A percentile compares a stretch with the other conserved stretches of the same genome.
phyloP scores from a whole-genome alignment of 2,113 vertebrate genomes.

The Channa maculata region DNA sequence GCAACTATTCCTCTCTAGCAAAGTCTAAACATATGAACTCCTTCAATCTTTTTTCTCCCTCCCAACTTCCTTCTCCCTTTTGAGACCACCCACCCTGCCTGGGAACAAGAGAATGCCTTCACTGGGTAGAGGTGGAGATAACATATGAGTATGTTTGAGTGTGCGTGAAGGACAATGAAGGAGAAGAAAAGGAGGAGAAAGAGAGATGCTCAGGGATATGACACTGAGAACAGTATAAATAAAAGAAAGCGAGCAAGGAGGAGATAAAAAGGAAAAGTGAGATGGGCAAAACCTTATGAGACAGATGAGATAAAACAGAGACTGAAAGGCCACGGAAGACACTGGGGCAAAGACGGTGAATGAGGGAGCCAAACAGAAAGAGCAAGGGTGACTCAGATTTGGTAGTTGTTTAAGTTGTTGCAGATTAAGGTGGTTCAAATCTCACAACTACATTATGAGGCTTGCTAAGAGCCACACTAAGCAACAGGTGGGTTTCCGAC shows the following conservation, averaged over 20 bases:
- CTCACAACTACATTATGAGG: not conserved
- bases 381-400: not conserved
- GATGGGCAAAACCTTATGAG: constrained; percentile 10
- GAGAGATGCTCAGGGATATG: constrained; percentile 25
- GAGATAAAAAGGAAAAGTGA: constrained; percentile 9
- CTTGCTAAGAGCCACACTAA: not conserved
- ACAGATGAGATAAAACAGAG: constrained; percentile 40
- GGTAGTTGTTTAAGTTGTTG: not conserved
- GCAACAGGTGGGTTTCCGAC: not conserved
- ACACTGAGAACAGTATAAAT: constrained; percentile 26
- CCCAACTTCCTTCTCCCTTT: not conserved
- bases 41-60: constrained; percentile 30
- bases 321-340: constrained; percentile 13
- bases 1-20: constrained; percentile 38
- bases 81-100: constrained; percentile 72
- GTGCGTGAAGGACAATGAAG: constrained; percentile 20
- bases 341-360: constrained; percentile 11
- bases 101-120: constrained; percentile 60
- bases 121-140: constrained; percentile 34
- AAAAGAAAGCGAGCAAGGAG: not conserved
- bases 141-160: constrained; percentile 23
- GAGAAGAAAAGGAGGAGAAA: constrained; percentile 4
- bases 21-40: constrained; percentile 46
- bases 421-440: constrained; percentile 1
- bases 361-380: not conserved